phyloP scores from a whole-genome alignment of 2,888 invertebrate species.

The Polia nebulosa region DNA sequence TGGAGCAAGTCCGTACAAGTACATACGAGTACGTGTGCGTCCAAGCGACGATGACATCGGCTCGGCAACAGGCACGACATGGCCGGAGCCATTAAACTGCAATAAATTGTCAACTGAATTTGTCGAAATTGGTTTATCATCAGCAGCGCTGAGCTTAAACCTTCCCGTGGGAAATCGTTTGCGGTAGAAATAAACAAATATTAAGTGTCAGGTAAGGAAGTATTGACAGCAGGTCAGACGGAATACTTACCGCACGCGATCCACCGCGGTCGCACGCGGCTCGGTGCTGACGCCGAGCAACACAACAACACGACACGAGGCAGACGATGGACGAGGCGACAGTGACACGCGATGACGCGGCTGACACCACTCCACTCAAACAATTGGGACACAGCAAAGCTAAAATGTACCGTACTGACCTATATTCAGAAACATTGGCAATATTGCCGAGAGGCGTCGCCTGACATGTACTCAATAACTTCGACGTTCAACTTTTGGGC shows the following conservation, averaged over 20 bases:
- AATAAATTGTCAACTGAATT: background rate
- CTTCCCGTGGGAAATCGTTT: background rate
- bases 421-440: constrained; percentile 28
- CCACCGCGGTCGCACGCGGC: background rate
- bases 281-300: background rate
- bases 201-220: background rate
- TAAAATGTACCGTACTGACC: constrained; percentile 11
- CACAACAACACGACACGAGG: background rate
- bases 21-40: constrained; percentile 3
- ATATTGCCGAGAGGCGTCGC: constrained; percentile 25
- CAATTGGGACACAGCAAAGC: constrained; percentile 21
- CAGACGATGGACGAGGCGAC: too few relatives aligned
- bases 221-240: background rate
- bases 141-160: background rate
- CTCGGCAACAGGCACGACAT: background rate
- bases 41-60: constrained; percentile 8
- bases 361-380: constrained; percentile 15
- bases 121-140: background rate
- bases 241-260: background rate
- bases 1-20: constrained; percentile 33
- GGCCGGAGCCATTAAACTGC: constrained; percentile 1
- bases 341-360: background rate
- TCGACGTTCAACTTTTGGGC: background rate
- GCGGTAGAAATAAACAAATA: background rate
- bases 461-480: constrained; percentile 18